These are phyloP conservation scores for Druceiella hillmani DNA, from an alignment of 2,888 invertebrate species.

Conservation along the genomic window DNA sequence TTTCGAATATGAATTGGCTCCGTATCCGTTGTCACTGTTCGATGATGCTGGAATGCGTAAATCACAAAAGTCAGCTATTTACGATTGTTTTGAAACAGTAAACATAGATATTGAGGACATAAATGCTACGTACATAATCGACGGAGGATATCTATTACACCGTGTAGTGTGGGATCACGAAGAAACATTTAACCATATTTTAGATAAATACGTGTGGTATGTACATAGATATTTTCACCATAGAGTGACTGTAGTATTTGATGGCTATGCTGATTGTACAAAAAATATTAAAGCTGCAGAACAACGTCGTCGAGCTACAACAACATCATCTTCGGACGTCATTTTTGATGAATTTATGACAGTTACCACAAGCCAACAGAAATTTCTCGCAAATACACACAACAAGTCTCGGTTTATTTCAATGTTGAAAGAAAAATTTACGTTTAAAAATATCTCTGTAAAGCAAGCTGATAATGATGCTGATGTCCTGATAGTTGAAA, in stretches of 20 bases:
- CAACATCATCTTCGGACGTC: constrained; percentile 26
- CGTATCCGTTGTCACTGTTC: too few relatives aligned
- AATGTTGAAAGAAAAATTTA: constrained; percentile 25
- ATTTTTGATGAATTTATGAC: constrained; percentile 27
- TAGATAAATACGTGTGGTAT: constrained; percentile 24
- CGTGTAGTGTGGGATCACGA: constrained; percentile 25
- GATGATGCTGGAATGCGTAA: constrained; percentile 10
- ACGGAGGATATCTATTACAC: constrained; percentile 25
- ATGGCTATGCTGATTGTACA: constrained; percentile 26
- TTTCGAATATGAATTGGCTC: too few relatives aligned
- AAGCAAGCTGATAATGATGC: constrained; percentile 27
- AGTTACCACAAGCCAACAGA: constrained; percentile 23
- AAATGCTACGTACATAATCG: constrained; percentile 24
- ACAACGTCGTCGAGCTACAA: constrained; percentile 21
- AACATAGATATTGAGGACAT: too few relatives aligned
- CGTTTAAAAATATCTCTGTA: constrained; percentile 26
- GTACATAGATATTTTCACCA: constrained; percentile 24
- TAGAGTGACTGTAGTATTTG: constrained; percentile 27
- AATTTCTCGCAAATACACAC: constrained; percentile 28
- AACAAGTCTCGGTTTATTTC: constrained; percentile 29
- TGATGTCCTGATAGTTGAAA: constrained; percentile 26
- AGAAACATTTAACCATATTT: too few relatives aligned
- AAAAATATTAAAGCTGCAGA: constrained; percentile 26
- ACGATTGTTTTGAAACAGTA: too few relatives aligned
- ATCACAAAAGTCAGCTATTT: constrained; percentile 12